Conservation (phyloP, 2,113 vertebrate species). For the Crotalus helleri region DNA sequence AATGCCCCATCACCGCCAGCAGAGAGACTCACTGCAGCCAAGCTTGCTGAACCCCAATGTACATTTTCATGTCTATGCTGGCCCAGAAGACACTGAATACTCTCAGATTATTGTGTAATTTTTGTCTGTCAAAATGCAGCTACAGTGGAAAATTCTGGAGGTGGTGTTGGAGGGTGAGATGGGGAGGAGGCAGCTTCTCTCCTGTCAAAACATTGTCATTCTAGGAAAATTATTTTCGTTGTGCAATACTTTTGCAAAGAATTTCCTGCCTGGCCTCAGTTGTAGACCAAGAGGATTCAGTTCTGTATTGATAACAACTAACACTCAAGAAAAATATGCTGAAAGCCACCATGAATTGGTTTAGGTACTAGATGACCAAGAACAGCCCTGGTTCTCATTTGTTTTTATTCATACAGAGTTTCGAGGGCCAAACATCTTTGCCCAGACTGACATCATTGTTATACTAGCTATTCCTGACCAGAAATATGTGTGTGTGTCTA, state of each 20-base stretch:
- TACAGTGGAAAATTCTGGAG: background rate
- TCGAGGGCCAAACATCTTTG: background rate
- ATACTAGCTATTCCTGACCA: background rate
- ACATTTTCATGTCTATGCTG: background rate
- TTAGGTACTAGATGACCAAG: background rate
- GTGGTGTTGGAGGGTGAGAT: background rate
- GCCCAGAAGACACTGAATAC: background rate
- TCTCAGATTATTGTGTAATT: background rate
- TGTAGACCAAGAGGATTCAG: background rate
- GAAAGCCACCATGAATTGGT: background rate
- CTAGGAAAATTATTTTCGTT: slow-evolving; percentile 16
- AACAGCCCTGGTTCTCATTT: background rate
- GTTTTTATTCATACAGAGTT: background rate
- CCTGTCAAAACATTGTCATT: slow-evolving; percentile 7
- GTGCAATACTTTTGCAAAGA: slow-evolving; percentile 4
- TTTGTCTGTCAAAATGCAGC: background rate
- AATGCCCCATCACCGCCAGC: background rate
- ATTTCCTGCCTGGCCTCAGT: background rate
- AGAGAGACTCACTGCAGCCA: background rate
- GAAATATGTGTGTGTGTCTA: background rate
- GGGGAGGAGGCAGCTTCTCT: background rate
- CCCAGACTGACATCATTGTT: background rate
- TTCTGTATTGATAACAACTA: background rate
- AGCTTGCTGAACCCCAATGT: background rate
- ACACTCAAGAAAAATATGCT: background rate